Percentiles rank a stretch among this genome's conserved stretches.
These are phyloP conservation scores for Xestoiulus laeticollis DNA, from an alignment of 2,888 invertebrate genomes.

Conservation along the genomic window DNA sequence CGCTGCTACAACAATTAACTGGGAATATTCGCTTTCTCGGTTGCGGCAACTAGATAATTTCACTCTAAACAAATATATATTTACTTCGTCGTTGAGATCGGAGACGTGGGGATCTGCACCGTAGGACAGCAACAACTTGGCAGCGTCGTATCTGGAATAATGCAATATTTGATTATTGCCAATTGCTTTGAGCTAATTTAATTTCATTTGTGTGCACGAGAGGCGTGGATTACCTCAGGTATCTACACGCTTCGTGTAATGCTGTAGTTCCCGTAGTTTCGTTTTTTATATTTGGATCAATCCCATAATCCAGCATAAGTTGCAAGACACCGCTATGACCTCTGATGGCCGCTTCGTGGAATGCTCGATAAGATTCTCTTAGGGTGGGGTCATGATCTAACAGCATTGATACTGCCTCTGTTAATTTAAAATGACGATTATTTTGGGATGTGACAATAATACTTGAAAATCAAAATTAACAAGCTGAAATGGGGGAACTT, in stretches of 20 bases:
- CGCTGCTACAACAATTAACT: no score
- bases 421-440: background rate
- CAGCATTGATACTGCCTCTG: conserved; percentile 52
- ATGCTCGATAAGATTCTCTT: conserved; percentile 48
- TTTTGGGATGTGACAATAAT: background rate
- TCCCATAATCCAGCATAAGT: conserved; percentile 51
- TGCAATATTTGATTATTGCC: background rate
- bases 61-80: background rate
- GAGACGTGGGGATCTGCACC: conserved; percentile 49
- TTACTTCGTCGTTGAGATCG: conserved; percentile 51
- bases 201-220: background rate
- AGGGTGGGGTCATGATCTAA: conserved; percentile 51
- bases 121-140: conserved; percentile 48
- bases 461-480: background rate
- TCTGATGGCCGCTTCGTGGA: conserved; percentile 50
- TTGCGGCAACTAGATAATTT: conserved; percentile 31
- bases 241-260: conserved; percentile 49
- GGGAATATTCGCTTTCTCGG: background rate
- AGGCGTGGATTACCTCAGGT: conserved; percentile 18
- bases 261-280: conserved; percentile 46
- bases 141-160: conserved; percentile 49
- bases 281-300: conserved; percentile 49
- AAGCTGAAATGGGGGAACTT: background rate
- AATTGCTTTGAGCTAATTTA: background rate
- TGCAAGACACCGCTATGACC: conserved; percentile 50